Conservation (phyloP, 2,888 invertebrate genomes). For the Seira ritae region DNA sequence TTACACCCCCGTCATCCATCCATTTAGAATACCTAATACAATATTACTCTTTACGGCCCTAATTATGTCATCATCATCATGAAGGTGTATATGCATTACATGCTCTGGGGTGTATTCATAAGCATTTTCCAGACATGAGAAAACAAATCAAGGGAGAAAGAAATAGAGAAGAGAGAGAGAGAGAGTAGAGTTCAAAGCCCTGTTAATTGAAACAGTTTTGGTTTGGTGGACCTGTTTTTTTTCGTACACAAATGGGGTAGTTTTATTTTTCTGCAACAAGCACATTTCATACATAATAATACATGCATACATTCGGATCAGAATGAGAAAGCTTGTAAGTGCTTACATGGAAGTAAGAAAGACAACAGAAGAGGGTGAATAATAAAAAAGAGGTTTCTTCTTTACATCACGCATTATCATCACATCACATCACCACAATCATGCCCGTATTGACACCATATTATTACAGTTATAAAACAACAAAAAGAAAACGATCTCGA, state of each 20-base stretch:
- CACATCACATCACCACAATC: slow-evolving; percentile 37
- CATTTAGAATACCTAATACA: too few relatives aligned
- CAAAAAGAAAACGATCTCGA: slow-evolving; percentile 22
- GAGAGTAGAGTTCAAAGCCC: slow-evolving; percentile 52
- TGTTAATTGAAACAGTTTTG: slow-evolving; percentile 52
- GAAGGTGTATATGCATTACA: background rate
- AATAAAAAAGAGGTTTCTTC: background rate
- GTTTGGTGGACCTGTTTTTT: slow-evolving; percentile 48
- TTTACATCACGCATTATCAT: slow-evolving; percentile 19
- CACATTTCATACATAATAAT: too few relatives aligned
- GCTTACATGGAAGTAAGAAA: background rate
- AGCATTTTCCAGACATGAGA: slow-evolving; percentile 10
- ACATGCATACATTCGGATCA: background rate
- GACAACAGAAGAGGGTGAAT: background rate
- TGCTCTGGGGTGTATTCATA: background rate
- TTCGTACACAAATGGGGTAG: slow-evolving; percentile 25
- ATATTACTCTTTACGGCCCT: background rate
- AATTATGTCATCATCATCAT: slow-evolving; percentile 8
- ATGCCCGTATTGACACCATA: slow-evolving; percentile 41
- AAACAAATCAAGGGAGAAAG: slow-evolving; percentile 24
- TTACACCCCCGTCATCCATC: slow-evolving; percentile 19
- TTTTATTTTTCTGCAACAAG: background rate
- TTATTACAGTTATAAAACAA: slow-evolving; percentile 22
- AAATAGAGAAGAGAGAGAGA: too few relatives aligned
- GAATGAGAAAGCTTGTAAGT: background rate